Evolutionary conservation across 2,113 vertebrate genomes (phyloP).

Genomic region (Turdus rufiventris): DNA sequence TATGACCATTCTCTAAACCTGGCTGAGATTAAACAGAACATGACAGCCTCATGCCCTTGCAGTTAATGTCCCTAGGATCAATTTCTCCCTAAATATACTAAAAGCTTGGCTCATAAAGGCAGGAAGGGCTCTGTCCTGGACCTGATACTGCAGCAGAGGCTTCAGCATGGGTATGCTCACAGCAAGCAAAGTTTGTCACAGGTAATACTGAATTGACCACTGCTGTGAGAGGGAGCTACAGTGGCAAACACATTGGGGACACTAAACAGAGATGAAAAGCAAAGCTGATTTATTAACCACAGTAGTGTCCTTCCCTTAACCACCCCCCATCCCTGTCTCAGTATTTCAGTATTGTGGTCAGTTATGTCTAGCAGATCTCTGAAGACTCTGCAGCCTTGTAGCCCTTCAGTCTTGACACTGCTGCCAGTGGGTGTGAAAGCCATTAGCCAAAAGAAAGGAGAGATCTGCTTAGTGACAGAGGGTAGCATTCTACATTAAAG

Average conservation of each 20-base stretch:
- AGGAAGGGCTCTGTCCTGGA: neutral
- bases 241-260: neutral
- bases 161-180: accelerated
- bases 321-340: neutral
- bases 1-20: neutral
- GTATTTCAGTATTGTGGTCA: neutral
- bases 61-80: neutral
- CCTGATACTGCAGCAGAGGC: neutral
- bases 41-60: neutral
- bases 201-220: neutral
- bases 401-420: conserved; percentile 7
- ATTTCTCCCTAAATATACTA: neutral
- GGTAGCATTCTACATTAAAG: conserved; percentile 62
- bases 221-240: neutral
- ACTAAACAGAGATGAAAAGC: neutral
- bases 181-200: neutral
- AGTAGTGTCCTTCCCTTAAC: neutral
- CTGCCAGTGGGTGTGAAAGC: conserved; percentile 59
- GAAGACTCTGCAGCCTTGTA: neutral
- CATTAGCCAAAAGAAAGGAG: conserved; percentile 61
- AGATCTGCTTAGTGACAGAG: conserved; percentile 67
- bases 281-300: neutral
- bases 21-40: neutral
- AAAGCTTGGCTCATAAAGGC: neutral
- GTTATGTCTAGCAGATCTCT: neutral